A percentile compares a stretch with the other conserved stretches of the same genome.
Conservation (phyloP, 2,113 vertebrate genomes). For the Hippocampus mohnikei region DNA sequence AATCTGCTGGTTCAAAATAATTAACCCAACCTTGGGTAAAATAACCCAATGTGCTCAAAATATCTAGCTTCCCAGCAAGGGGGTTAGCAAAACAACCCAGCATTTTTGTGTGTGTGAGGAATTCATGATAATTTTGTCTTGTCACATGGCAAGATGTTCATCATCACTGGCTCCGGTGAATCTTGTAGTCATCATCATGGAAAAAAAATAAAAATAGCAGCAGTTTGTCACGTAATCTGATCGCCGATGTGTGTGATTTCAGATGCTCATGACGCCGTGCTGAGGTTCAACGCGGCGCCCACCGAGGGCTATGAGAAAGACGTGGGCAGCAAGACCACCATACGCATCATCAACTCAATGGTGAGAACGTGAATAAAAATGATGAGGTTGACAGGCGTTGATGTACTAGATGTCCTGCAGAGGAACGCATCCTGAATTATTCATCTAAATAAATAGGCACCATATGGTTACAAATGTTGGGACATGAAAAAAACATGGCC, state of each 20-base stretch:
- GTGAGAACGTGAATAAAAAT: conserved; percentile 60
- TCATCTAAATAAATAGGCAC: background rate
- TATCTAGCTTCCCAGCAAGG: no score
- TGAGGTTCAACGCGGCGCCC: conserved; percentile 95
- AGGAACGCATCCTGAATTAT: background rate
- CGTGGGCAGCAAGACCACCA: conserved; percentile 93
- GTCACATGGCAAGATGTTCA: background rate
- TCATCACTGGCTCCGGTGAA: background rate
- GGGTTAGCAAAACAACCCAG: no score
- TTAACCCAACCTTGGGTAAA: no score
- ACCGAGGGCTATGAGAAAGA: conserved; percentile 90
- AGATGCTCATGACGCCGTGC: conserved; percentile 94
- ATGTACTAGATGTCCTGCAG: background rate
- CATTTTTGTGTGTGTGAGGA: no score
- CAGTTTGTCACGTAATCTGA: background rate
- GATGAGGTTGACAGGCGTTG: background rate
- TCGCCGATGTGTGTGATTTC: conserved; percentile 29
- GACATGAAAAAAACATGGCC: background rate
- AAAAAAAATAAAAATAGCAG: background rate
- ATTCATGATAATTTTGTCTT: background rate
- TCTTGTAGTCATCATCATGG: background rate
- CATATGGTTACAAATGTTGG: background rate
- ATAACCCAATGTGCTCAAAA: no score
- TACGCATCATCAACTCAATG: conserved; percentile 97
- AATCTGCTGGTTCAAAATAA: no score